Base-by-base conservation (phyloP, 2,888 invertebrate genomes). In the Poecilus cupreus region DNA sequence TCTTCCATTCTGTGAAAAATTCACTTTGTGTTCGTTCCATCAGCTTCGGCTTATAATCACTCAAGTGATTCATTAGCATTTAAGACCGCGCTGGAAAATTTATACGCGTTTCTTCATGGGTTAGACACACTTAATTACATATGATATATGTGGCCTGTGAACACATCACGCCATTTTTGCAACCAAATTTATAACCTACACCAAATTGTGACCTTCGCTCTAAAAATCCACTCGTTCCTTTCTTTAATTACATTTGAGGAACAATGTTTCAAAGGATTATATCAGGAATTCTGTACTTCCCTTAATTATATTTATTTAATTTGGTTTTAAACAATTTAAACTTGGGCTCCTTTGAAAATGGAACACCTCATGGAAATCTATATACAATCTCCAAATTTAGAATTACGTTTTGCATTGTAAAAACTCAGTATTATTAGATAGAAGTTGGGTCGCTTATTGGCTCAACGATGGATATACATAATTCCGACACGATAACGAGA, bases 31-130 rank as follows among this genome's bases (percentile, higher is more conserved):
- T 54, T 54, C 20, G 49, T 6, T 49, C 18, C 16, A n/a, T n/a
- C n/a, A n/a, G n/a, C 54, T 20, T 54, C 22, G 26, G 60, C 60
- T 24, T 26, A 60, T 60, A 60, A 60, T 60, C 60, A 60, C 60
- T 60, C 26, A 60, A 60, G 24, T 60, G 6, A 22, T 60, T 60
- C 60, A 60, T 60, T 60, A 60, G 60, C 60, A 60, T 60, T 60
- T 60, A 43, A 43, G 43, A 43, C 22, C 60, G 26, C 24, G 24
- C 60, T 60, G 60, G 2, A 43, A 43, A 43, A 43, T 43, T 43
- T 43, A 43, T 32, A 32, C 32, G 32, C 8, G 32, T 43, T 43
- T 43, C 43, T 43, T 43, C 43, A n/a, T 43, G 13, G n/a, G 24
- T 26, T 26, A 60, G 22, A 60, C 60, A 60, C 26, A 60, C 60